A percentile compares a stretch with the other conserved stretches of the same genome.
Evolutionary conservation across 2,888 invertebrate genomes (phyloP).

Genomic region (Polydesmus complanatus): DNA sequence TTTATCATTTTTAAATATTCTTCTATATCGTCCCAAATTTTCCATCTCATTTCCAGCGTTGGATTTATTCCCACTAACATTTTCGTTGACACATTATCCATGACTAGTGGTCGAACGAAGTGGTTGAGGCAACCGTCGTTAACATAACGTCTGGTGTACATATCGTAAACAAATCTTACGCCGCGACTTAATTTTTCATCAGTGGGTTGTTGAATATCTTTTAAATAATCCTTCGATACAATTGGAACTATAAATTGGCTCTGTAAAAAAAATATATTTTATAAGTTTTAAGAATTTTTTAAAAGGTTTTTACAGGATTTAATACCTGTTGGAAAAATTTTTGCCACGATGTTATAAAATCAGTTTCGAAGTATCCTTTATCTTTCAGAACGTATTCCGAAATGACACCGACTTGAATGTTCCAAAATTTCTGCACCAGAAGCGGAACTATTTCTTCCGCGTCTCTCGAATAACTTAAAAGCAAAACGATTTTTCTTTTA

Average conservation of each 20-base stretch:
- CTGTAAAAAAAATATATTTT: constrained; percentile 3
- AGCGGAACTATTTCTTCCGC: neutral
- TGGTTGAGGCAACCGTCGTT: constrained; percentile 6
- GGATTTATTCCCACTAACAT: neutral
- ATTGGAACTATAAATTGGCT: constrained; percentile 6
- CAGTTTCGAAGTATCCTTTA: constrained; percentile 7
- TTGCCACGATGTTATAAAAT: neutral
- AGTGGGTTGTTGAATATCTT: neutral
- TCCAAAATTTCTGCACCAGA: constrained; percentile 1
- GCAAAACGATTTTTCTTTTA: neutral
- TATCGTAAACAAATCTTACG: constrained; percentile 1
- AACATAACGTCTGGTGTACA: constrained; percentile 1
- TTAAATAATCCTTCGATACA: neutral
- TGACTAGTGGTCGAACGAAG: neutral
- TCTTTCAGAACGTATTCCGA: neutral
- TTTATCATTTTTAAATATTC: neutral
- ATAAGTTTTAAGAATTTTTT: neutral
- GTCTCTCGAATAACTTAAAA: constrained; percentile 2
- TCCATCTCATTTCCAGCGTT: neutral
- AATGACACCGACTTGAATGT: neutral
- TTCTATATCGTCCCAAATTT: neutral
- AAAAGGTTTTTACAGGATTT: neutral
- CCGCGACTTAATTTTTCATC: neutral
- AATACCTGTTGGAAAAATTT: constrained; percentile 4
- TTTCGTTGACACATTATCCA: neutral